These are phyloP conservation scores for Micoletzkya japonica DNA, from an alignment of 2,888 invertebrate genomes.

Conservation along the genomic window DNA sequence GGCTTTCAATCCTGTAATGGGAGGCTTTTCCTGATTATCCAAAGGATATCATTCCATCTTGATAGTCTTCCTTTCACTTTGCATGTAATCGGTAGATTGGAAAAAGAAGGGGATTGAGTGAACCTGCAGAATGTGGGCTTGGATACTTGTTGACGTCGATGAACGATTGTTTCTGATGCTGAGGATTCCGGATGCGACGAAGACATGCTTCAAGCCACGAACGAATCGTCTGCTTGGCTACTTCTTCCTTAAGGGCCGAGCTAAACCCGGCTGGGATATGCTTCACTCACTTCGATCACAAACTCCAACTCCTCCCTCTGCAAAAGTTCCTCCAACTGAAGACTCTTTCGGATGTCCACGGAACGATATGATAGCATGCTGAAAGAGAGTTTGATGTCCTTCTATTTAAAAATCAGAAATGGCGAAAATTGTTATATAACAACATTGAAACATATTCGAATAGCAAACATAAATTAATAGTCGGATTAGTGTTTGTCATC, in stretches of 20 bases:
- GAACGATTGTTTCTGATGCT: constrained; percentile 31
- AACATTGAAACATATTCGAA: not conserved
- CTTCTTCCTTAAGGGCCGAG: constrained; percentile 69
- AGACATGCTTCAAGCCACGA: constrained; percentile 97
- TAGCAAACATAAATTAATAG: not conserved
- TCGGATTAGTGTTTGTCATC: not conserved
- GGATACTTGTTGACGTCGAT: constrained; percentile 33
- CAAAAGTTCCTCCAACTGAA: constrained; percentile 93
- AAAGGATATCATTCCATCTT: not conserved
- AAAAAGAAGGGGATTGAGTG: too few relatives aligned
- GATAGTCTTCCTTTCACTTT: not conserved
- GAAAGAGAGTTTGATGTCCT: too few relatives aligned
- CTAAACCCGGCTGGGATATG: not conserved
- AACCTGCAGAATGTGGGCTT: constrained; percentile 32
- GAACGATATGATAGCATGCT: constrained; percentile 93
- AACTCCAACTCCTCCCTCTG: constrained; percentile 98
- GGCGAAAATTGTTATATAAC: not conserved
- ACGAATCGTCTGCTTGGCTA: constrained; percentile 97
- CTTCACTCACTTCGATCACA: constrained; percentile 74
- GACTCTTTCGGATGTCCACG: constrained; percentile 92
- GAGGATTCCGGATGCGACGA: constrained; percentile 79
- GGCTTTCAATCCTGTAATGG: not conserved
- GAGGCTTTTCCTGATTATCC: too few relatives aligned
- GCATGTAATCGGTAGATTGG: too few relatives aligned
- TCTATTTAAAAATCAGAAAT: too few relatives aligned